Conservation (phyloP, 35 echinoderm and acorn worm genomes). For the Lytechinus variegatus region DNA sequence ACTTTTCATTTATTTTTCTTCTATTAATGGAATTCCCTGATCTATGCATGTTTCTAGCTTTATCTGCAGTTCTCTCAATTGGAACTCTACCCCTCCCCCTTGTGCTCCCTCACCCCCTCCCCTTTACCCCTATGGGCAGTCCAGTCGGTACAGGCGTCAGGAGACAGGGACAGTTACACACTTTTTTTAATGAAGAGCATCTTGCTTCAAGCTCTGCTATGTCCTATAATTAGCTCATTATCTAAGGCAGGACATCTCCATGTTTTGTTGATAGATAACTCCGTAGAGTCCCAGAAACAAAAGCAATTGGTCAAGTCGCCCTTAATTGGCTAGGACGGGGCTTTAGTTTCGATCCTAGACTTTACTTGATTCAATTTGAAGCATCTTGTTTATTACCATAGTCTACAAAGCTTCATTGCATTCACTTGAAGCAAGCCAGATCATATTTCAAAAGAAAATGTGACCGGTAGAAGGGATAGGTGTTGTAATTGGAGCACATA, state of each 20-base stretch:
- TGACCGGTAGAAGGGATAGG: not conserved
- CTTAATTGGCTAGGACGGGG: not conserved
- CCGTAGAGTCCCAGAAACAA: not conserved
- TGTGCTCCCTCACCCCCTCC: not conserved
- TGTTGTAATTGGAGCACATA: not conserved
- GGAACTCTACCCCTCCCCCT: not conserved
- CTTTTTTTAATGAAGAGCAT: not conserved
- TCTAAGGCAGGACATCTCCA: not conserved
- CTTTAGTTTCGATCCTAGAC: slow-evolving; percentile 1
- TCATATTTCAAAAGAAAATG: not conserved
- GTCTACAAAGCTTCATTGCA: not conserved
- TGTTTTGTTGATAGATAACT: not conserved
- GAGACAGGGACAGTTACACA: not conserved
- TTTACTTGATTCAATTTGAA: not conserved
- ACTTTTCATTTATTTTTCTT: too few relatives aligned
- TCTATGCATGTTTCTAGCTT: too few relatives aligned
- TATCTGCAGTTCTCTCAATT: too few relatives aligned
- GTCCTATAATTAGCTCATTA: slow-evolving; percentile 13
- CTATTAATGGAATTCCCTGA: too few relatives aligned
- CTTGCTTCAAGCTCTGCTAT: not conserved
- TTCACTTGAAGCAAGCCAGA: not conserved
- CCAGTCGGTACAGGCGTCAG: not conserved
- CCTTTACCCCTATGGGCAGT: not conserved
- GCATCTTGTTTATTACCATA: not conserved
- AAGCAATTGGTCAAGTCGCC: not conserved